Evolutionary conservation across 2,797 vertebrate species (phyloP), one percentile per base, ranked within the genome.

Genomic region (Eidolon dupreanum): DNA sequence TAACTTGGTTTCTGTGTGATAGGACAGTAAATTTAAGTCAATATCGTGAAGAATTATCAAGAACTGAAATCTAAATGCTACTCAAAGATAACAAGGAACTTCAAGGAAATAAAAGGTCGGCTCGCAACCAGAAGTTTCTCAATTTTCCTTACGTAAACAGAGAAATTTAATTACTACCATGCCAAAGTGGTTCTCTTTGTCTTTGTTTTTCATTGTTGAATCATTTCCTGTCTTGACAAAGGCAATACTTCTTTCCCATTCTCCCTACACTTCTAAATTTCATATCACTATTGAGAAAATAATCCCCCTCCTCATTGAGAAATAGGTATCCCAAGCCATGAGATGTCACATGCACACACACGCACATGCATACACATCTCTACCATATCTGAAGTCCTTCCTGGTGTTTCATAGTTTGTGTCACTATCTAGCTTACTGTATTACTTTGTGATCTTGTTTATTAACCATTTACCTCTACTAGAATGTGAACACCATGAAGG

Each of bases 211-310:
- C 74, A 94, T 86, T 90, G 93, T 90, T 97, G 96, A 98, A 94
- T 98, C 96, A 97, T 75, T 97, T 98, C 97, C 97, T 97, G 88
- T 51, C 90, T 89, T 95, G 71, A 96, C 51, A 92, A 94, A 36
- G 28, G 59, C 82, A 93, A 70, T 59, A 51, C 86, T 59, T 92
- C 85, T 77, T 90, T 95, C 92, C 85, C 5, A 0, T 68, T 65
- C 46, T 65, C 82, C n/a, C 78, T 51, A 10, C 49, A 57, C 74
- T 74, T 55, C 4, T 57, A 20, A 84, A 91, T 28, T 86, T 28
- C 41, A 95, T 59, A 33, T 94, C 22, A 53, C n/a, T 26, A 6
- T 51, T 73, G 51, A 59, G 70, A 88, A 96, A 88, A 31, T 71
- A 81, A 74, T 66, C 26, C 10, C 13, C 63, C 38, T 65, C 11